phyloP scores from a whole-genome alignment of 2,888 invertebrate species.

The Plutella xylostella region DNA sequence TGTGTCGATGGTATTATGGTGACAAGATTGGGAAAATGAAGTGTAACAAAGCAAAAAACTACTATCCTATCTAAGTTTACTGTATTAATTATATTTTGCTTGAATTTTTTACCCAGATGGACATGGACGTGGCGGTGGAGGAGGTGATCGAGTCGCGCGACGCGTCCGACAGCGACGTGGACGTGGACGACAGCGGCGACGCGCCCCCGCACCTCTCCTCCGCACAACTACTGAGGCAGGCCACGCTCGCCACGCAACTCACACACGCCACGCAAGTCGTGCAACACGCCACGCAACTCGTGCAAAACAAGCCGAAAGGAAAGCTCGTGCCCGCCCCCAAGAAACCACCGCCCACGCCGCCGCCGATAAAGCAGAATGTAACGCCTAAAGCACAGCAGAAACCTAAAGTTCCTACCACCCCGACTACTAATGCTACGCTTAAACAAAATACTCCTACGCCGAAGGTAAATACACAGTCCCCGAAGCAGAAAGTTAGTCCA shows the following conservation, averaged over 20 bases:
- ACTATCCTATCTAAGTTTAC: not conserved
- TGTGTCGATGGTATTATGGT: not conserved
- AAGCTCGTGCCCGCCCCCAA: not conserved
- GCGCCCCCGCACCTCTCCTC: constrained; percentile 33
- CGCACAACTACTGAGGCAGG: constrained; percentile 53
- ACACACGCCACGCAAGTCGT: constrained; percentile 22
- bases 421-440: no score
- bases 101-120: constrained; percentile 26
- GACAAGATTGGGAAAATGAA: not conserved
- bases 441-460: not conserved
- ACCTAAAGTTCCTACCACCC: no score
- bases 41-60: not conserved
- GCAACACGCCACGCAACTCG: constrained; percentile 13
- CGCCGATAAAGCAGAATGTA: not conserved
- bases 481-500: no score
- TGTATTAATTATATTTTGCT: not conserved
- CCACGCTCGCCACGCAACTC: constrained; percentile 25
- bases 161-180: constrained; percentile 58
- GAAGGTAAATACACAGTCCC: constrained; percentile 6
- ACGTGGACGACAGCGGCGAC: constrained; percentile 12
- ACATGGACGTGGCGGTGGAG: constrained; percentile 38
- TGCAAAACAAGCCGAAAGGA: constrained; percentile 15
- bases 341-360: not conserved
- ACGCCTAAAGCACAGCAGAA: not conserved
- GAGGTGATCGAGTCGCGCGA: constrained; percentile 40